Evolutionary conservation across 2,888 invertebrate genomes (phyloP), one percentile per base, ranked within the genome.

Genomic region (Ornithoptera alexandrae): DNA sequence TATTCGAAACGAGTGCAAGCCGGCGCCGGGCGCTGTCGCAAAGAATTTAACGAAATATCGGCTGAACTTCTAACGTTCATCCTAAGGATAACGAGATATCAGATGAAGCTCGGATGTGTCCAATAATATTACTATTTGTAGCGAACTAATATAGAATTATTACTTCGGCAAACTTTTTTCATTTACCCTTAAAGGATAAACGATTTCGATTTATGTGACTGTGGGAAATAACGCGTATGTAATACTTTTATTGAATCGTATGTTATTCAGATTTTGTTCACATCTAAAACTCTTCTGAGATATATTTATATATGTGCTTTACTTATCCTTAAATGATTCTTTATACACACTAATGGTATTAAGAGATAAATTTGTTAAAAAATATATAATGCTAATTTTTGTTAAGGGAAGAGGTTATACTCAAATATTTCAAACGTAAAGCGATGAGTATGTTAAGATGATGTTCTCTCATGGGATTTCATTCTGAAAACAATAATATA

Each of bases 1-100:
- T 68, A 71, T 71, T 71, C 67, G 57, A 18, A 67, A 64, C 70
- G 65, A 65, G 65, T 67, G 67, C 70, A 57, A n/a, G 67, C 22
- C 36, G 36, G 42, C 42, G 57, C 39, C 50, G 63, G 56, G 24
- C 36, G 66, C 42, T 20, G 64, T 65, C 61, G 36, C 65, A 46
- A 61, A 65, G 42, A 42, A 24, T 56, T 61, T 65, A 61, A 63
- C 64, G 70, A 71, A 68, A 67, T 20, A 20, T 17, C 22, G 15
- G 50, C 39, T 22, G 22, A 39, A 64, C 36, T 50, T 5, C 42
- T 18, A 22, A 68, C 64, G 18, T 17, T 39, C 62, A 20, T 60
- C 46, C 60, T 64, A 56, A 69, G 30, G 42, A 69, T 69, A 65
- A 69, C 60, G 69, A 69, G 65, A 69, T 69, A 62, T 61, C 46